Base-by-base conservation (phyloP, 2,797 vertebrate genomes). In the Pterois miles region DNA sequence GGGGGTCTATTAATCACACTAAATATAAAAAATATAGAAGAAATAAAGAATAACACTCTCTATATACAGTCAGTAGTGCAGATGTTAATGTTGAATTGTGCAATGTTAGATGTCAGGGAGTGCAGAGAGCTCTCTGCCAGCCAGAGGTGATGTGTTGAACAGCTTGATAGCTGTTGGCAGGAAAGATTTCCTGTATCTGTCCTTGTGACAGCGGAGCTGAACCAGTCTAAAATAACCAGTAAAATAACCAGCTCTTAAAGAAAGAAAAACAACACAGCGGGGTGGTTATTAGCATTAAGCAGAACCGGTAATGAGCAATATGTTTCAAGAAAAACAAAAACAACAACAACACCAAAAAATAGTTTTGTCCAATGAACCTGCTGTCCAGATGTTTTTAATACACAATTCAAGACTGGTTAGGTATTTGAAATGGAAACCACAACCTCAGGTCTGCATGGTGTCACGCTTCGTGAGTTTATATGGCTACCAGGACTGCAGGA, bases 341-440 rank as follows among this genome's bases (percentile, higher is more conserved):
- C 16, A 33, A 43, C n/a, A n/a, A n/a, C n/a, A n/a, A n/a, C n/a
- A n/a, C n/a, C n/a, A 56, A 54, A 27, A 50, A 43, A 52, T 10
- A 33, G 46, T 71, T 56, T 31, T 16, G 58, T 63, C 52, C 78
- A 80, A 86, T 72, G 78, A 85, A 79, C 29, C 62, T 9, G 1
- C 25, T 20, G 0, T 43, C 77, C 88, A 89, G 63, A 82, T 86
- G 83, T 81, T 66, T 88, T 77, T 62, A 83, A 90, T 88, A 74
- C 66, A 72, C 71, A 73, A 73, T 36, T 50, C 67, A 71, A 67
- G 59, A 64, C 43, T 33, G 25, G 69, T 22, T 38, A 65, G 68
- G 77, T 33, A 50, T 86, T 70, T 86, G 83, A 86, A 85, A 88
- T 69, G 56, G 62, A 84, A 88, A 87, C 82, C 85, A 40, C 77